phyloP scores from a whole-genome alignment of 2,888 invertebrate species.

The Drosophila paranaensis region DNA sequence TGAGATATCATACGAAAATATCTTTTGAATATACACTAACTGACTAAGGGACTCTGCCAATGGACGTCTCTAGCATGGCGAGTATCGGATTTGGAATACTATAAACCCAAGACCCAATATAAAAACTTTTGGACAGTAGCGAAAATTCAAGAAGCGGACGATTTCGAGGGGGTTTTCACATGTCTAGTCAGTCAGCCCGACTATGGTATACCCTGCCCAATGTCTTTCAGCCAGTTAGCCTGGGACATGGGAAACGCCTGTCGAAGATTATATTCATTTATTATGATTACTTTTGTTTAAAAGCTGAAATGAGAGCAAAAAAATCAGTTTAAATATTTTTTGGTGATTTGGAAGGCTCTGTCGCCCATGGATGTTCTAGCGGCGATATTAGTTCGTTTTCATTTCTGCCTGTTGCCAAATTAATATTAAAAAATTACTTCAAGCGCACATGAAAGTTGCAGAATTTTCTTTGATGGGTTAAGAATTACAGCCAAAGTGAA shows the following conservation, averaged over 20 bases:
- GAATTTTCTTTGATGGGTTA: too few species aligned
- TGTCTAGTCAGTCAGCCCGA: background rate
- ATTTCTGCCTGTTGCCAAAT: background rate
- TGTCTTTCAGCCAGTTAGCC: background rate
- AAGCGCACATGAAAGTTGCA: background rate
- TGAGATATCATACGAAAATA: background rate
- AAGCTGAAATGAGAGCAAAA: background rate
- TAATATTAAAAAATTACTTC: background rate
- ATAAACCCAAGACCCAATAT: background rate
- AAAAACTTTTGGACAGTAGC: background rate
- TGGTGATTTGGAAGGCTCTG: background rate
- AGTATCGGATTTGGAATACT: background rate
- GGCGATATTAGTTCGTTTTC: background rate
- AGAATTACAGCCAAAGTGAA: too few species aligned
- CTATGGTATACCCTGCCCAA: background rate
- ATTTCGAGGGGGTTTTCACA: background rate
- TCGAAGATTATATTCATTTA: background rate
- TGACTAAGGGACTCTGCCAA: background rate
- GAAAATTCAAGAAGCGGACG: background rate
- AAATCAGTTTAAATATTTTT: background rate
- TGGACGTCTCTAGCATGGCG: too few species aligned
- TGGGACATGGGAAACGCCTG: background rate
- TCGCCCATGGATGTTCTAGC: background rate
- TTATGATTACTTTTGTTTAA: background rate
- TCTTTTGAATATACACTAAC: background rate